Percentiles rank a stretch among this genome's conserved stretches.
phyloP scores from a whole-genome alignment of 2,797 vertebrate genomes.

The Crocodylus rhombifer region DNA sequence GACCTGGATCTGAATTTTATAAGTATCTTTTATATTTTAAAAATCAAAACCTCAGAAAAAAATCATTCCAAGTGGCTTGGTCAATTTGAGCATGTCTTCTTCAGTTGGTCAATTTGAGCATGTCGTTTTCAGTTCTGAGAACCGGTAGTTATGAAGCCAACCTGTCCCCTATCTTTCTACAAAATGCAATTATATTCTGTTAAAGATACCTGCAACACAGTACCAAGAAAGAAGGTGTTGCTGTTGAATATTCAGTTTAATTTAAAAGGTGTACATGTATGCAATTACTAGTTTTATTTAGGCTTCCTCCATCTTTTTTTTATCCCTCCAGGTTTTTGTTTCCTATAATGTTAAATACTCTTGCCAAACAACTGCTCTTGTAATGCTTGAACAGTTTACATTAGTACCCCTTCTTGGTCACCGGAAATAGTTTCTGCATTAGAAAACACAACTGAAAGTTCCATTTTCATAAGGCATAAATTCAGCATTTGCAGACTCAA shows the following conservation, averaged over 20 bases:
- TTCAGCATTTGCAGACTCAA: background rate
- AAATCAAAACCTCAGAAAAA: background rate
- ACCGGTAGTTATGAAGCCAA: too few relatives aligned
- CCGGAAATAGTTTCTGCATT: background rate
- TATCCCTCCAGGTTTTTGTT: background rate
- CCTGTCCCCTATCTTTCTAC: background rate
- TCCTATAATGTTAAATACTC: background rate
- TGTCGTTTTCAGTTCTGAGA: background rate
- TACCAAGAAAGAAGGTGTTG: background rate
- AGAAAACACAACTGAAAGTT: background rate
- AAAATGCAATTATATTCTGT: background rate
- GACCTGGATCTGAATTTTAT: background rate
- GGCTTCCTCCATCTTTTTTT: background rate
- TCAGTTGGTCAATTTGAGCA: background rate
- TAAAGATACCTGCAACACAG: background rate
- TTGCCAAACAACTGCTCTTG: background rate
- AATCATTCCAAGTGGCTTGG: background rate
- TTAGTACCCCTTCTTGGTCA: background rate
- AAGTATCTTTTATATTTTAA: background rate
- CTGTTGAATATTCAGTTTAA: background rate
- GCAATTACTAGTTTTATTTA: background rate
- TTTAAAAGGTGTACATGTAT: background rate
- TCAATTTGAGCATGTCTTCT: background rate
- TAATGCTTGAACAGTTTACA: background rate
- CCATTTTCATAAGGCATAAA: background rate